Conservation (phyloP, 2,113 vertebrate species). For the Myiagra hebetior region DNA sequence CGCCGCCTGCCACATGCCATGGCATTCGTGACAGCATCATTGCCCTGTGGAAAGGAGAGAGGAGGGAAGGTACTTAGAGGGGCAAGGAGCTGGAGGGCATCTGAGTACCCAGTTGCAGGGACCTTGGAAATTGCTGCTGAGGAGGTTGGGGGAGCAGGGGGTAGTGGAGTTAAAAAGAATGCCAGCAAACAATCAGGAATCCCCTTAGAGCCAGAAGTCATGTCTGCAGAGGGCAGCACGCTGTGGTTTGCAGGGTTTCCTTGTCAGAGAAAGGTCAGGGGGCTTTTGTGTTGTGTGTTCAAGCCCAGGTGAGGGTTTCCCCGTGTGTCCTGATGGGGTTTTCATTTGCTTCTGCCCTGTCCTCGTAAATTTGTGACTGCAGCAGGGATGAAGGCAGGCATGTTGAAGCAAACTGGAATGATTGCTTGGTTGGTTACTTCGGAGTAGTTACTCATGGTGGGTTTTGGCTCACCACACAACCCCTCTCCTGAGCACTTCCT, state of each 20-base stretch:
- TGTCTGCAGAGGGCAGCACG: not conserved
- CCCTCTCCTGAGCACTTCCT: not conserved
- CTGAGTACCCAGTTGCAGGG: not conserved
- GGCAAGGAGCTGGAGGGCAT: not conserved
- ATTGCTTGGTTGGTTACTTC: not conserved
- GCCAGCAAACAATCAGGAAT: not conserved
- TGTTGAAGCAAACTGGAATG: not conserved
- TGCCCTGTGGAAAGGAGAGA: not conserved
- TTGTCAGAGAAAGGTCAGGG: not conserved
- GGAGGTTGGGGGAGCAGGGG: not conserved
- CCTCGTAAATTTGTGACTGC: not conserved
- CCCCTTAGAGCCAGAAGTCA: not conserved
- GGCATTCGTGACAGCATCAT: not conserved
- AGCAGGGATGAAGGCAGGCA: not conserved
- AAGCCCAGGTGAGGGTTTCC: not conserved
- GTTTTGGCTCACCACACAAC: not conserved
- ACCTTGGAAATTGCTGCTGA: not conserved
- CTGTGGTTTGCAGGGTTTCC: not conserved
- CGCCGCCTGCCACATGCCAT: not conserved
- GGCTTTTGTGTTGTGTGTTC: accelerated
- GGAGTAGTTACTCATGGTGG: not conserved
- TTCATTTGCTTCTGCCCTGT: not conserved
- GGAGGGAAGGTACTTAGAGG: not conserved
- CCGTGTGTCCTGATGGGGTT: not conserved
- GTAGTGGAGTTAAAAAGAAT: not conserved